phyloP scores from a whole-genome alignment of 2,888 invertebrate species.

The Syritta pipiens region DNA sequence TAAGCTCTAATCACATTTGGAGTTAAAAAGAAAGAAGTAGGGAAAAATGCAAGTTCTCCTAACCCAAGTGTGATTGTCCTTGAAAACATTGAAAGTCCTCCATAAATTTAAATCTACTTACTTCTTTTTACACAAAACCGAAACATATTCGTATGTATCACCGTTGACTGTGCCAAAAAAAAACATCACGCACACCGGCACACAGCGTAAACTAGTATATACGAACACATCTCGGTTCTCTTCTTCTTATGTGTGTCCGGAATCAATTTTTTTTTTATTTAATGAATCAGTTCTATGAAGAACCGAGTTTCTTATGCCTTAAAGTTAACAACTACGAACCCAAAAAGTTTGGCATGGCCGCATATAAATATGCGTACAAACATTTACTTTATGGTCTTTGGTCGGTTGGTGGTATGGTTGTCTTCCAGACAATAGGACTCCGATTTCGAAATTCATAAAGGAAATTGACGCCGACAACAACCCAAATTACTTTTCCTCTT shows the following conservation, averaged over 20 bases:
- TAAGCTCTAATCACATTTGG: neutral
- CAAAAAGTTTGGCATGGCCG: constrained; percentile 18
- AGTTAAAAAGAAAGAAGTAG: neutral
- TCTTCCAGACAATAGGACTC: constrained; percentile 66
- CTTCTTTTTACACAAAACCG: neutral
- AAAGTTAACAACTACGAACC: constrained; percentile 37
- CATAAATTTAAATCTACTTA: constrained; percentile 21
- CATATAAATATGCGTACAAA: constrained; percentile 44
- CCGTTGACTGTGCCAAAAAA: constrained; percentile 5
- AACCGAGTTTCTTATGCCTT: constrained; percentile 33
- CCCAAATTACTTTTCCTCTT: constrained; percentile 59
- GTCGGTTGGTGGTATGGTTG: constrained; percentile 51
- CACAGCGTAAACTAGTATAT: neutral
- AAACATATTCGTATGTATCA: constrained; percentile 19
- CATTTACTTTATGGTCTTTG: constrained; percentile 45
- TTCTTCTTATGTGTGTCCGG: constrained; percentile 3
- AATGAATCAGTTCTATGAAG: constrained; percentile 30
- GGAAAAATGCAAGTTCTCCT: neutral
- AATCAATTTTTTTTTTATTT: neutral
- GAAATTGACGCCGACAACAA: constrained; percentile 64
- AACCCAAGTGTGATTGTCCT: constrained; percentile 12
- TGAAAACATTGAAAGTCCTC: constrained; percentile 38
- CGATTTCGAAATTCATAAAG: constrained; percentile 64
- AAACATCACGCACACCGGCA: constrained; percentile 8
- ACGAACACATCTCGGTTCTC: constrained; percentile 14